phyloP scores from a whole-genome alignment of 2,113 vertebrate species.

The Cheirogaleus medius region DNA sequence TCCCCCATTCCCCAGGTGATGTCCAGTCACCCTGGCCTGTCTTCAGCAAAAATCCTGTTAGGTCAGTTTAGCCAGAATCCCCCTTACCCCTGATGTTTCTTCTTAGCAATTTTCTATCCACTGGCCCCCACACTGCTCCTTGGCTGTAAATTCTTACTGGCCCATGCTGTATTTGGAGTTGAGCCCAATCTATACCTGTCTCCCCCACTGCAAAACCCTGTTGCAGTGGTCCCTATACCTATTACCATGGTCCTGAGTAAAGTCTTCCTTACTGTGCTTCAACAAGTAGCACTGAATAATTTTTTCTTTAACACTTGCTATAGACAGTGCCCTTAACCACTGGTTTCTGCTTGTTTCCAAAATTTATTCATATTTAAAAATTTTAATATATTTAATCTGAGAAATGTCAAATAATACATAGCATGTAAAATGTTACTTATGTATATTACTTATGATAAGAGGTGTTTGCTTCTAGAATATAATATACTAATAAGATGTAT shows the following conservation, averaged over 20 bases:
- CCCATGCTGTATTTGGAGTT: neutral
- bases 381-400: neutral
- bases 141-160: neutral
- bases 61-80: neutral
- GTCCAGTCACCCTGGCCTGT: neutral
- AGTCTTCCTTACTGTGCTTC: neutral
- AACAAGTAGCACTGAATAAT: neutral
- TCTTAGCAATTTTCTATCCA: neutral
- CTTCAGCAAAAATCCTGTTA: neutral
- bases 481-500: neutral
- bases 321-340: neutral
- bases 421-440: neutral
- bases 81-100: neutral
- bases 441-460: neutral
- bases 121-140: neutral
- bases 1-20: neutral
- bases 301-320: neutral
- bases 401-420: neutral
- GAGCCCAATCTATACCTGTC: neutral
- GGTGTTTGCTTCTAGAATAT: conserved; percentile 36
- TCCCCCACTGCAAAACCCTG: neutral
- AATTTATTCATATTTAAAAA: neutral
- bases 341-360: neutral
- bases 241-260: neutral
- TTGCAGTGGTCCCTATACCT: neutral